These are phyloP conservation scores for Ditula angustiorana DNA, from an alignment of 2,888 invertebrate species.

Conservation along the genomic window DNA sequence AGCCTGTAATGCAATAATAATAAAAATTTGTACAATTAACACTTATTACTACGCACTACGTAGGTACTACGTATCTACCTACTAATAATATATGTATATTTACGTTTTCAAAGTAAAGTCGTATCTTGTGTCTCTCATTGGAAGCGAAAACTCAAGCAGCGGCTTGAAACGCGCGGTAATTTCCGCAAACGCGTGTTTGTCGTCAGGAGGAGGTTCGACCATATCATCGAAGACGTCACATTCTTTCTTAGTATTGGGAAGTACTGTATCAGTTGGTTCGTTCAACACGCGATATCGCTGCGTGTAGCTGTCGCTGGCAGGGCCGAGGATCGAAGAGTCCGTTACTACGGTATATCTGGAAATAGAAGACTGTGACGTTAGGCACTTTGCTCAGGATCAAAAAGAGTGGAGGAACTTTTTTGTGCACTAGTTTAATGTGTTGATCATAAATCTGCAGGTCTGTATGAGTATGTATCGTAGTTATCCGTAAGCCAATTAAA, in stretches of 20 bases:
- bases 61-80: too few species aligned
- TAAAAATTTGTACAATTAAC: too few species aligned
- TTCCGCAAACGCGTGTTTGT: conserved; percentile 44
- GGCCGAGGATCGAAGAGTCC: conserved; percentile 73
- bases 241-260: conserved; percentile 48
- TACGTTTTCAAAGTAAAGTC: conserved; percentile 54
- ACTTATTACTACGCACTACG: too few species aligned
- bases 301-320: conserved; percentile 65
- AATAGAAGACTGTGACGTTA: neutral
- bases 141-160: conserved; percentile 68
- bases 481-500: too few species aligned
- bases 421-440: too few species aligned
- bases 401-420: too few species aligned
- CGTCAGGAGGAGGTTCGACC: conserved; percentile 63
- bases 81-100: too few species aligned
- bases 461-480: too few species aligned
- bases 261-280: conserved; percentile 48
- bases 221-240: conserved; percentile 13
- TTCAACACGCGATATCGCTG: conserved; percentile 63
- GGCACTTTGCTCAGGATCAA: too few species aligned
- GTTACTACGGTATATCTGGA: conserved; percentile 68
- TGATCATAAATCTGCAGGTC: too few species aligned
- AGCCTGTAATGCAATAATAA: too few species aligned
- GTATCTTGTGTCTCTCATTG: conserved; percentile 60
- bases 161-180: conserved; percentile 65